Evolutionary conservation across 2,113 vertebrate species (phyloP), one percentile per base, ranked within the genome.

Genomic region (Lampris incognitus): DNA sequence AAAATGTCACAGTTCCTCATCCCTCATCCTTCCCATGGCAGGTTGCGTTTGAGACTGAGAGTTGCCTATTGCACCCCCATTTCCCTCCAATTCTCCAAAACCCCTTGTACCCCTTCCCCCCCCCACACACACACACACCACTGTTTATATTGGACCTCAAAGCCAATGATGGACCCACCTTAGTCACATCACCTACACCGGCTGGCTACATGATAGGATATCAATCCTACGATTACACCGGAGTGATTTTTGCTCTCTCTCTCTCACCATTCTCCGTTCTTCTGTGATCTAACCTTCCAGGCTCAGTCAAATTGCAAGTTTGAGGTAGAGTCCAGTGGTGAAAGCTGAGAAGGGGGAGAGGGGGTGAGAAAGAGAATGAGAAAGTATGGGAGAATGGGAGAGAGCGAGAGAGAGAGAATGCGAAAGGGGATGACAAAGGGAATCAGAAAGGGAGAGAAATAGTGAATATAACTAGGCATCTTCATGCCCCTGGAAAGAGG

Each of bases 31-130:
- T 88, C 89, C 74, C 58, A 91, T 84, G 89, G 85, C 9, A 3
- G 82, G 58, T 95, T 94, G 88, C 94, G 91, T 95, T 93, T 90
- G 94, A 87, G 92, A 95, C 78, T 80, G 80, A 78, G 76, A 81
- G 80, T 88, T 82, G 89, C 78, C 83, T 81, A 74, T 84, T 48
- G 80, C 69, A 86, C 79, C 79, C 84, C 81, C 42, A 44, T 83
- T 83, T 73, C 77, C 81, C 24, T 24, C 24, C 24, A 24, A 24
- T 24, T 24, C 24, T 24, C 49, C 71, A 68, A 67, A 84, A 85
- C 86, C 83, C 64, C 74, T 52, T 9, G 64, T 66, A 63, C 69
- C 77, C 64, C 74, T n/a, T n/a, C n/a, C 24, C 24, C 24, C 24
- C 24, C 24, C 24, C 24, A 0, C 24, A 66, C 46, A 56, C 44